Base-by-base conservation (phyloP, 1,140 invertebrate species). In the Macrocentrus cingulum region DNA sequence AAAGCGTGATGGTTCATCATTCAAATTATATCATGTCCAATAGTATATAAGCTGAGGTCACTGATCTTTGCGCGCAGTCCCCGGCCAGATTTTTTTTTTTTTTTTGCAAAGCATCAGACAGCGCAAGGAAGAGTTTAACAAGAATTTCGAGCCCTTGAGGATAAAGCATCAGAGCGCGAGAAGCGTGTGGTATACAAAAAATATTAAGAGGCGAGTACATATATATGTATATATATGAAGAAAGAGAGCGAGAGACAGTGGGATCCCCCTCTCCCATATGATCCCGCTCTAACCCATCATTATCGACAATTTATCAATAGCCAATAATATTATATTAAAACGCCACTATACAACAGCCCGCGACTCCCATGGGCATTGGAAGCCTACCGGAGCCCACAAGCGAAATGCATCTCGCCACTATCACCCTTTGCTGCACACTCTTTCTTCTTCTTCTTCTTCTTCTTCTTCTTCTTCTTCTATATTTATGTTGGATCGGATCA, bases 261-360 rank as follows among this genome's bases (percentile, higher is more conserved):
- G 20, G 22, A 32, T 18, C 13, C 7, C 41, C 41, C 18, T 11
- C 4, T 16, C 15, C 16, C 15, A 44, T 44, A 44, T 53, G 36
- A 22, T 49, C 50, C 53, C 52, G 54, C 58, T 52, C 71, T 70
- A 75, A 73, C 73, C 77, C 75, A 75, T 80, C 76, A 80, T 80
- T 80, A 80, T 80, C 76, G 76, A 80, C 75, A 80, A 80, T 80
- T 80, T 80, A 80, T 80, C 77, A 80, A 80, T 80, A 80, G 77
- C 77, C 77, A 80, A 80, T 80, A 80, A 78, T 80, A 79, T 79
- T 79, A 80, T 80, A 80, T 80, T 80, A 80, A 80, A 79, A 76
- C 66, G 67, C 64, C 65, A 65, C 62, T 68, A 48, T 52, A 56
- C n/a, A n/a, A n/a, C n/a, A 39, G 39, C 45, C 15, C 37, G 22